Evolutionary conservation across 2,797 vertebrate species (phyloP).

Genomic region (Scolopax bukidnonensis): DNA sequence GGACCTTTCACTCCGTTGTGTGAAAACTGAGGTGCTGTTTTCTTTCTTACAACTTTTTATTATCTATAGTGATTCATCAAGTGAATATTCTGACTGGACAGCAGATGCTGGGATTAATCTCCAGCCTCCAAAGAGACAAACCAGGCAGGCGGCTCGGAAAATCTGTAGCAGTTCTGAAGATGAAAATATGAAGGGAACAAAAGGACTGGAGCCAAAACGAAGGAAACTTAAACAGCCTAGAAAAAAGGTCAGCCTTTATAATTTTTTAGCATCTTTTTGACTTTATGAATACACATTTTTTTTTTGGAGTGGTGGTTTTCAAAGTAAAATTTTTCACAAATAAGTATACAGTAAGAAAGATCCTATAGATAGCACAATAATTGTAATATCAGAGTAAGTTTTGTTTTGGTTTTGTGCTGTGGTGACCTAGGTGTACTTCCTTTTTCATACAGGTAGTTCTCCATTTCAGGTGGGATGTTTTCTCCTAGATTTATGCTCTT

Average conservation of each 20-base stretch:
- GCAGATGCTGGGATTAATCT: conserved; percentile 98
- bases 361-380: background rate
- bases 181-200: conserved; percentile 78
- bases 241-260: conserved; percentile 81
- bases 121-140: conserved; percentile 93
- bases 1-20: background rate
- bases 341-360: background rate
- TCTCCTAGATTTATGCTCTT: background rate
- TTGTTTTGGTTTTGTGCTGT: background rate
- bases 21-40: background rate
- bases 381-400: background rate
- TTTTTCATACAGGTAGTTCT: background rate
- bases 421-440: background rate
- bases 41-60: conserved; percentile 15
- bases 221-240: conserved; percentile 89
- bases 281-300: background rate
- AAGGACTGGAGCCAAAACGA: conserved; percentile 79
- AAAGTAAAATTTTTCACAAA: background rate
- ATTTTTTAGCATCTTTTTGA: background rate
- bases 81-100: conserved; percentile 99
- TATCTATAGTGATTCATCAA: conserved; percentile 89
- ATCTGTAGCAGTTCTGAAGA: conserved; percentile 92
- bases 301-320: background rate
- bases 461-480: background rate
- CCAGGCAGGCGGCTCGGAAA: conserved; percentile 85